These are phyloP conservation scores for Sarcoramphus papa DNA, from an alignment of 2,797 vertebrate species.

Conservation along the genomic window DNA sequence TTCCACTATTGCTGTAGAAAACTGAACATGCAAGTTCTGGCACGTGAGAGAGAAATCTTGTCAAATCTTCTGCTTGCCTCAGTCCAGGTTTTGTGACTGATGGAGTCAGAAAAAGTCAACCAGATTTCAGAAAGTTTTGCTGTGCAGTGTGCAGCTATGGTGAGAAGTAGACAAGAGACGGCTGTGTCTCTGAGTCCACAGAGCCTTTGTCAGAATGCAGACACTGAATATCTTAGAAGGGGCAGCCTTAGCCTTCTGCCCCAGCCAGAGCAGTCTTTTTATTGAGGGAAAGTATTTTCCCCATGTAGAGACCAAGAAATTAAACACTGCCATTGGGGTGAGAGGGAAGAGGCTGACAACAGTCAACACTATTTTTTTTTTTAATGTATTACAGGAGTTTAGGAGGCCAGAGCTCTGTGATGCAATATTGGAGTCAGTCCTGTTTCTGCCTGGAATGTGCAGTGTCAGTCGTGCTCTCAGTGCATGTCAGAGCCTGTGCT, in stretches of 20 bases:
- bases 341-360: neutral
- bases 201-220: neutral
- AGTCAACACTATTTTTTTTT: neutral
- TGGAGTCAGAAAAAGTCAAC: neutral
- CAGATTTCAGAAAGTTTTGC: neutral
- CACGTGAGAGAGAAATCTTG: neutral
- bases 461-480: neutral
- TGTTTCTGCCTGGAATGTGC: conserved; percentile 23
- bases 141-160: neutral
- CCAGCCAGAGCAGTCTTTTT: neutral
- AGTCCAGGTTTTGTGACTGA: neutral
- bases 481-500: neutral
- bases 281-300: neutral
- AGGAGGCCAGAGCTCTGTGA: neutral
- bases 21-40: neutral
- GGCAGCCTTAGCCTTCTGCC: neutral
- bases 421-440: neutral
- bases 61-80: neutral
- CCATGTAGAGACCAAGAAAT: neutral
- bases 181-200: neutral
- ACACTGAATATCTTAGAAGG: neutral
- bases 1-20: neutral
- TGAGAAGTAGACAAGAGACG: neutral
- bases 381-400: neutral
- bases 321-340: neutral